phyloP scores from a whole-genome alignment of 2,113 vertebrate species.

The Trichechus manatus region DNA sequence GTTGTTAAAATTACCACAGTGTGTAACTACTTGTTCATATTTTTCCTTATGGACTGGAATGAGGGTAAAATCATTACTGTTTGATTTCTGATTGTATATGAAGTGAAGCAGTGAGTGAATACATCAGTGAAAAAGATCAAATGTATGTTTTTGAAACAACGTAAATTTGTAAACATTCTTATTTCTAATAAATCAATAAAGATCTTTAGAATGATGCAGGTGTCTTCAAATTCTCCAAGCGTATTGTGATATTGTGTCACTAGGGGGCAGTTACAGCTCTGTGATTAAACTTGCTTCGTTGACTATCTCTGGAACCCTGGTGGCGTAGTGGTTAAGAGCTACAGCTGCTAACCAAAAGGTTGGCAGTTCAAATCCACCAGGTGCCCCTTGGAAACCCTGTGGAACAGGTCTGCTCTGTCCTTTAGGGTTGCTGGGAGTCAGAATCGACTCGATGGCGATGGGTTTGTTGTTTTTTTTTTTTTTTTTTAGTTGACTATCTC shows the following conservation, averaged over 20 bases:
- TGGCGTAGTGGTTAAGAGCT: too few species aligned
- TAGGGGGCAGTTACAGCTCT: constrained; percentile 84
- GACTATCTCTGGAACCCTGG: not conserved
- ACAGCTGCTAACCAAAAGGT: too few species aligned
- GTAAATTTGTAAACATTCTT: not conserved
- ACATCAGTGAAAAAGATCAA: not conserved
- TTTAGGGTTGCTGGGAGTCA: too few species aligned
- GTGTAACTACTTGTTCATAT: not conserved
- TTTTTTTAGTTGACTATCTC: not conserved
- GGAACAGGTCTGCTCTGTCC: too few species aligned
- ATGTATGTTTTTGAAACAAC: constrained; percentile 40
- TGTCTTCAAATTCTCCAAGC: not conserved
- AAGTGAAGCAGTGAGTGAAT: constrained; percentile 25
- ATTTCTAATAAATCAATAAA: not conserved
- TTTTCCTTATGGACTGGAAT: not conserved
- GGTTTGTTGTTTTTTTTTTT: too few species aligned
- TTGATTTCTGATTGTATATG: not conserved
- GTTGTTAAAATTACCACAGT: not conserved
- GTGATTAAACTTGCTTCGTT: constrained; percentile 28
- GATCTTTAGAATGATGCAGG: not conserved
- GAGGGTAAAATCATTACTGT: not conserved
- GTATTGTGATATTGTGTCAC: constrained; percentile 74
- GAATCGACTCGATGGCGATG: too few species aligned
- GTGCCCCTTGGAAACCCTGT: too few species aligned
- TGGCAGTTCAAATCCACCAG: too few species aligned